Evolutionary conservation across 2,888 invertebrate species (phyloP).

Genomic region (Drosophila longiperda): DNA sequence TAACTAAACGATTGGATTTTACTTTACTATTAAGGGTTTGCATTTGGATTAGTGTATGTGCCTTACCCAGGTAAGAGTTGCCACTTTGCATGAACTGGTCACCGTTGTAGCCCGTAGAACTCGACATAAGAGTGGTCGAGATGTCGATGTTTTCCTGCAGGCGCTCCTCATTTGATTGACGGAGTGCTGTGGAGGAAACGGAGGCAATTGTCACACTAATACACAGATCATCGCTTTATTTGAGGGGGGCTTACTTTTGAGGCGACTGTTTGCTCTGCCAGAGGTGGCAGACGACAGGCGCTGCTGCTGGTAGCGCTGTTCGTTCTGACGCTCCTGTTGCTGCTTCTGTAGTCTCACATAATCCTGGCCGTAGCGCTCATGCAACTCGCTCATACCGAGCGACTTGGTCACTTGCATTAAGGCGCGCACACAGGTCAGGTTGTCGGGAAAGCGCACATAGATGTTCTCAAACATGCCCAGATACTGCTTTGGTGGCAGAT

Average conservation of each 20-base stretch:
- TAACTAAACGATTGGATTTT: conserved; percentile 40
- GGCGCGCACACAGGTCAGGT: conserved; percentile 94
- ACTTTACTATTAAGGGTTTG: not conserved
- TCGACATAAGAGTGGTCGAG: conserved; percentile 37
- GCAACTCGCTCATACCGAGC: conserved; percentile 94
- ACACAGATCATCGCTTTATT: not conserved
- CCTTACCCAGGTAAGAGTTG: conserved; percentile 48
- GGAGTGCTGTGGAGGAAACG: conserved; percentile 40
- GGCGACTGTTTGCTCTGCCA: conserved; percentile 62
- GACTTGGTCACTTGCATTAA: conserved; percentile 84
- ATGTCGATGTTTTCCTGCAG: conserved; percentile 54
- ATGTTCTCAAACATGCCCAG: conserved; percentile 86
- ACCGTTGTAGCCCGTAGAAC: conserved; percentile 52
- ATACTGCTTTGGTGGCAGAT: conserved; percentile 87
- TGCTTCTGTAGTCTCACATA: conserved; percentile 89
- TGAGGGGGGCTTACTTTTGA: conserved; percentile 50
- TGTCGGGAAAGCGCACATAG: conserved; percentile 96
- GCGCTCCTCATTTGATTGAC: conserved; percentile 70
- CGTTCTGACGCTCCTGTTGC: conserved; percentile 78
- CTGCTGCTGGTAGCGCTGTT: conserved; percentile 80
- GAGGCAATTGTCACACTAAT: not conserved
- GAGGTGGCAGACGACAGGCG: conserved; percentile 76
- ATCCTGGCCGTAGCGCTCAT: conserved; percentile 92
- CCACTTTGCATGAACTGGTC: conserved; percentile 57
- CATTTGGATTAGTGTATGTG: rapidly evolving